Base-by-base conservation (phyloP, 2,113 vertebrate species). In the Turdus rufiventris region DNA sequence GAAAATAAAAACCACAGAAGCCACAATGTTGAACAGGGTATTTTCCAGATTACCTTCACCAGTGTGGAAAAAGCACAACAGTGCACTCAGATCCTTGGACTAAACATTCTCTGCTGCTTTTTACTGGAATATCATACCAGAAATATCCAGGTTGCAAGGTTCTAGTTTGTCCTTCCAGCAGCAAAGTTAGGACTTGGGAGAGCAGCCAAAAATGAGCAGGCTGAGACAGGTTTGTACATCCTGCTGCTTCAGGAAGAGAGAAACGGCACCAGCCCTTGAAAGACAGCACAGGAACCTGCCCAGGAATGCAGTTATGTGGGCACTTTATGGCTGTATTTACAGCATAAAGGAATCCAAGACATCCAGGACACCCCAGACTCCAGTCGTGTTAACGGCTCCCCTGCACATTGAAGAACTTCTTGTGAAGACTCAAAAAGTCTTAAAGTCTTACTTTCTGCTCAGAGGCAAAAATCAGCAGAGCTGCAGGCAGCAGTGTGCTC, bases 1-100 rank as follows among this genome's bases (percentile, higher is more conserved):
- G 97, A 6, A 94, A 93, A 87, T 34, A 97, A 96, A 97, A 68
- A 73, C 31, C 85, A 75, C 13, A 92, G 70, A 63, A 91, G 48
- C 14, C 67, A 60, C 13, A 18, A 29, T 18, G 70, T 54, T 90
- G 90, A 90, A 93, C 28, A 3, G 21, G 67, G 56, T 5, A 29
- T 48, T 54, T 65, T 54, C 42, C 38, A 50, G 71, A 28, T 10
- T 47, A 7, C 38, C 29, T 42, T 36, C 63, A n/a, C 14, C 45
- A 31, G 38, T 1, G 8, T 21, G 53, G 82, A 56, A 40, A 17
- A 33, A 40, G 33, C 56, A 66, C 0, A 0, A 51, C 26, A 58
- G 29, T 45, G 26, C 21, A 18, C 40, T 25, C 50, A 2, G 38
- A 62, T 42, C 70, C 20, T 15, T 7, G 28, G 21, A 38, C 19